phyloP scores from a whole-genome alignment of 2,797 vertebrate species.

The Eutrigla gurnardus region DNA sequence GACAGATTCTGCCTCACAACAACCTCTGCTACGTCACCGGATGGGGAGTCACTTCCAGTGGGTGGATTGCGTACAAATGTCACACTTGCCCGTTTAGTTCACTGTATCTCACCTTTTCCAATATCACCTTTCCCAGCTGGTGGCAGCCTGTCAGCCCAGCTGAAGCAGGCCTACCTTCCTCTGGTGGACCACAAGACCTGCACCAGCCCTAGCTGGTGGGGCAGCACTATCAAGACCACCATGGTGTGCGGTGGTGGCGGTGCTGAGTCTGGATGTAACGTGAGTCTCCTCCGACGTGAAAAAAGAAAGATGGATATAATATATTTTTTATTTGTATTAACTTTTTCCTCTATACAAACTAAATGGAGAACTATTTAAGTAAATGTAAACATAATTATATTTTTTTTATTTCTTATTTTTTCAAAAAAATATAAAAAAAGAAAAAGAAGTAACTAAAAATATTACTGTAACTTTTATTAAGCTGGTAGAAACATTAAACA shows the following conservation, averaged over 20 bases:
- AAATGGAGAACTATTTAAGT: too few relatives aligned
- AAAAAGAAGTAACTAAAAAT: background rate
- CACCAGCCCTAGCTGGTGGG: slow-evolving; percentile 84
- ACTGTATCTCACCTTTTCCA: background rate
- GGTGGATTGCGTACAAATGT: slow-evolving; percentile 49
- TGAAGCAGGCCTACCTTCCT: slow-evolving; percentile 88
- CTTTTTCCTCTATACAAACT: too few relatives aligned
- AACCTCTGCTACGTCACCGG: slow-evolving; percentile 88
- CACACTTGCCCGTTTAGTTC: background rate
- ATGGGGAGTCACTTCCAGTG: slow-evolving; percentile 89
- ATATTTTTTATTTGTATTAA: too few relatives aligned
- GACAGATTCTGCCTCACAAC: slow-evolving; percentile 83
- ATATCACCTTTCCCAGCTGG: slow-evolving; percentile 71
- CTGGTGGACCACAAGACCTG: slow-evolving; percentile 82
- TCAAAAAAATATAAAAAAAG: background rate
- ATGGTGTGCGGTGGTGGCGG: slow-evolving; percentile 89
- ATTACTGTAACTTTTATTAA: background rate
- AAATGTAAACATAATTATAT: too few relatives aligned
- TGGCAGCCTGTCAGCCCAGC: slow-evolving; percentile 78
- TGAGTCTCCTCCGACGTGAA: slow-evolving; percentile 52
- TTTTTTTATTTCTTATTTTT: too few relatives aligned
- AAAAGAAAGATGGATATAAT: too few relatives aligned
- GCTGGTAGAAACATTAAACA: background rate
- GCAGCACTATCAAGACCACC: slow-evolving; percentile 79
- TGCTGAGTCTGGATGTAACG: slow-evolving; percentile 85